These are phyloP conservation scores for Ophioninae sp. DNA, from an alignment of 2,888 invertebrate species.

Conservation along the genomic window DNA sequence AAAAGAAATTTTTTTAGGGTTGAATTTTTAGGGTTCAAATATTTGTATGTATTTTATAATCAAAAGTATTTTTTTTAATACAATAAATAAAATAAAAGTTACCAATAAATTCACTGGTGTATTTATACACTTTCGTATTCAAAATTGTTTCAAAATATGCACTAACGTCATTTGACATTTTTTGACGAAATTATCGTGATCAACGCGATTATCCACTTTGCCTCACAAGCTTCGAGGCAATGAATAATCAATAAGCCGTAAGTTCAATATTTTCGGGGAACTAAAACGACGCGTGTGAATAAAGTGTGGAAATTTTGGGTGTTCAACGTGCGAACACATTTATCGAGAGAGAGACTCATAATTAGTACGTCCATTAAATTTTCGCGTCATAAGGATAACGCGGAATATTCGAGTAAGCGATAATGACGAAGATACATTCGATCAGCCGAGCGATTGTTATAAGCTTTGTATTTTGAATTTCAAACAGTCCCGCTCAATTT, in stretches of 20 bases:
- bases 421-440: neutral
- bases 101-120: no score
- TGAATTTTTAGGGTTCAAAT: no score
- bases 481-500: neutral
- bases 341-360: constrained; percentile 10
- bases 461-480: neutral
- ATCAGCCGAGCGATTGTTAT: constrained; percentile 6
- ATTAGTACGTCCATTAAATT: constrained; percentile 13
- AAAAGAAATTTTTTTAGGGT: no score
- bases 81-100: no score
- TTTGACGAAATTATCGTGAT: neutral
- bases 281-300: neutral
- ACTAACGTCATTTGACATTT: neutral
- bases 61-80: no score
- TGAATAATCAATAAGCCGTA: constrained; percentile 7
- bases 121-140: no score
- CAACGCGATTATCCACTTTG: neutral
- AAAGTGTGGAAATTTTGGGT: neutral
- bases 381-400: neutral
- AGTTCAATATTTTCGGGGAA: neutral
- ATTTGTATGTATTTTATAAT: no score
- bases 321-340: neutral
- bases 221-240: neutral
- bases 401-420: neutral
- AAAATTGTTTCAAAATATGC: neutral